These are phyloP conservation scores for Yoshiicerus persimilis DNA, from an alignment of 1,140 invertebrate species.

Conservation along the genomic window DNA sequence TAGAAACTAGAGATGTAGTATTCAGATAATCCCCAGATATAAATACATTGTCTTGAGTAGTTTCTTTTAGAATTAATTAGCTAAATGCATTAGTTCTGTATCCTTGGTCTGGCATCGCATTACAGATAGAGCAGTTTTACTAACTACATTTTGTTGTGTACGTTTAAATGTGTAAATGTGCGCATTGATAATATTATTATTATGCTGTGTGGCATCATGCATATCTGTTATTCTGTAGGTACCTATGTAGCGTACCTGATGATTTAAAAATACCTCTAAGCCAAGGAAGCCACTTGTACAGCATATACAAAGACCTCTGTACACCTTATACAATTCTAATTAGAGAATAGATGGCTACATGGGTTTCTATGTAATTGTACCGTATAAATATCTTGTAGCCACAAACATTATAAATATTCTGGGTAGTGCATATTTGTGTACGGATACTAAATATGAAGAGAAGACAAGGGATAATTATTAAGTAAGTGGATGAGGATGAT, in stretches of 20 bases:
- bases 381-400: too few species aligned
- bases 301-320: too few species aligned
- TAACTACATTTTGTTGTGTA: background rate
- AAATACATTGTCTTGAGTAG: background rate
- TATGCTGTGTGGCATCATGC: background rate
- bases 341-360: too few species aligned
- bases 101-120: background rate
- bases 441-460: background rate
- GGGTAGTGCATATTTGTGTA: background rate
- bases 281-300: too few species aligned
- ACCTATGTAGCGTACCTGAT: too few species aligned
- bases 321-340: too few species aligned
- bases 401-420: too few species aligned
- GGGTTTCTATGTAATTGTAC: too few species aligned
- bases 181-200: background rate
- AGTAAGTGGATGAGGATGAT: background rate
- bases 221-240: too few species aligned
- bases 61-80: background rate
- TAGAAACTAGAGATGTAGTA: background rate
- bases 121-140: background rate
- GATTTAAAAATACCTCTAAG: too few species aligned
- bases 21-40: background rate
- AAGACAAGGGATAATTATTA: background rate
- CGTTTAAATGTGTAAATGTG: background rate
- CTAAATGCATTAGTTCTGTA: background rate